Percentiles rank a stretch among this genome's conserved stretches.
Conservation (phyloP, 2,888 invertebrate species). For the Selenia dentaria region DNA sequence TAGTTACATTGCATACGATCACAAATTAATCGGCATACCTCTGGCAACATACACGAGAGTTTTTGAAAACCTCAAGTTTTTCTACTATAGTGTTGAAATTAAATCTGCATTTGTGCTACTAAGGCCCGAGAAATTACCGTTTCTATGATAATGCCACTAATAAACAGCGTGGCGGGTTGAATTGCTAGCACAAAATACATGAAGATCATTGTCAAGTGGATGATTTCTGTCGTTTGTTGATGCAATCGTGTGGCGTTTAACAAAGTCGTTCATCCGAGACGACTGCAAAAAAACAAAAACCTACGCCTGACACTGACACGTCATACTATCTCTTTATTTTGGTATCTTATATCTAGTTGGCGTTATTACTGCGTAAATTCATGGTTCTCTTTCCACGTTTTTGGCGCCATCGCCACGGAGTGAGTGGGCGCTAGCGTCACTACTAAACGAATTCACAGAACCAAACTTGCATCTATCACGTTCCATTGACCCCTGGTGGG, state of each 20-base stretch:
- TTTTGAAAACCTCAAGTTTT: no score
- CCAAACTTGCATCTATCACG: conserved; percentile 39
- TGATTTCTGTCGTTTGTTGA: conserved; percentile 11
- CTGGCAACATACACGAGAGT: no score
- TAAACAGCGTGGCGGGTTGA: conserved; percentile 16
- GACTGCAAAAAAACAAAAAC: conserved; percentile 24
- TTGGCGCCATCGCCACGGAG: conserved; percentile 4
- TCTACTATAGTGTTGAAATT: no score
- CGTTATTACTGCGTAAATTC: conserved; percentile 23
- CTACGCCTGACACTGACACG: conserved; percentile 32
- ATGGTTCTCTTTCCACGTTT: conserved; percentile 23
- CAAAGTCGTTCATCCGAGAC: conserved; percentile 1
- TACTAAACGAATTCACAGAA: conserved; percentile 35
- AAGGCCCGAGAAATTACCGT: conserved; percentile 40
- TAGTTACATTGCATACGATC: no score
- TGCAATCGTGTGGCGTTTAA: conserved; percentile 9
- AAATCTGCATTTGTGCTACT: no score
- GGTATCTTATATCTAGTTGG: conserved; percentile 34
- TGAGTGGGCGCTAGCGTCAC: conserved; percentile 31
- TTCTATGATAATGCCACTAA: conserved; percentile 21
- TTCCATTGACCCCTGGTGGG: conserved; percentile 51
- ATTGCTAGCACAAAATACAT: conserved; percentile 6
- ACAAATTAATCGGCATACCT: no score
- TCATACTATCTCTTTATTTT: conserved; percentile 40
- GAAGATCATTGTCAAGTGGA: conserved; percentile 22